Conservation (phyloP, 2,797 vertebrate species). For the Phataginus tricuspis region DNA sequence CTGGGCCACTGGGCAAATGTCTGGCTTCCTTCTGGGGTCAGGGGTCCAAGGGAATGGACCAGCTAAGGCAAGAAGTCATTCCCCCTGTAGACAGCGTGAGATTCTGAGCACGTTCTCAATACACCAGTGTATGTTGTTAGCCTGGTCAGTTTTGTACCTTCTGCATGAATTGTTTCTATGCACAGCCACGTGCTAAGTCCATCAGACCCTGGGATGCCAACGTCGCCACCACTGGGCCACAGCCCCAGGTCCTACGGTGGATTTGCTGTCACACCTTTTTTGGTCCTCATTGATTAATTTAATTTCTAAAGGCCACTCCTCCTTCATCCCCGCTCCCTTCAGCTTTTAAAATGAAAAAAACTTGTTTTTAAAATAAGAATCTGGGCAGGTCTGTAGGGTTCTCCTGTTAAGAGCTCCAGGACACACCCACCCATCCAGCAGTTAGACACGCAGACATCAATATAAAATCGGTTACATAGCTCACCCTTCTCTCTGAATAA, state of each 20-base stretch:
- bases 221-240: fast-evolving
- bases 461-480: background rate
- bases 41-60: background rate
- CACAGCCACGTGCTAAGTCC: fast-evolving
- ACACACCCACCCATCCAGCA: background rate
- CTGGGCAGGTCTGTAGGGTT: background rate
- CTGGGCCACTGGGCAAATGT: background rate
- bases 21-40: background rate
- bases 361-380: background rate
- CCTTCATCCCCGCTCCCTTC: background rate
- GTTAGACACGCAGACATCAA: background rate
- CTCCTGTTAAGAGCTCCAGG: background rate
- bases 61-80: background rate
- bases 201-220: fast-evolving
- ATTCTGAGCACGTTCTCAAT: background rate
- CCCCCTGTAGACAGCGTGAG: fast-evolving
- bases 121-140: fast-evolving
- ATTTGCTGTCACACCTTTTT: fast-evolving
- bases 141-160: fast-evolving
- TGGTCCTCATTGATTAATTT: background rate
- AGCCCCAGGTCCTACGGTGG: fast-evolving
- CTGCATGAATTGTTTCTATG: fast-evolving
- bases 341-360: background rate
- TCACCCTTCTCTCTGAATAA: conserved; percentile 54
- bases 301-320: background rate